Evolutionary conservation across 2,113 vertebrate species (phyloP).

Genomic region (Fregetta grallaria): DNA sequence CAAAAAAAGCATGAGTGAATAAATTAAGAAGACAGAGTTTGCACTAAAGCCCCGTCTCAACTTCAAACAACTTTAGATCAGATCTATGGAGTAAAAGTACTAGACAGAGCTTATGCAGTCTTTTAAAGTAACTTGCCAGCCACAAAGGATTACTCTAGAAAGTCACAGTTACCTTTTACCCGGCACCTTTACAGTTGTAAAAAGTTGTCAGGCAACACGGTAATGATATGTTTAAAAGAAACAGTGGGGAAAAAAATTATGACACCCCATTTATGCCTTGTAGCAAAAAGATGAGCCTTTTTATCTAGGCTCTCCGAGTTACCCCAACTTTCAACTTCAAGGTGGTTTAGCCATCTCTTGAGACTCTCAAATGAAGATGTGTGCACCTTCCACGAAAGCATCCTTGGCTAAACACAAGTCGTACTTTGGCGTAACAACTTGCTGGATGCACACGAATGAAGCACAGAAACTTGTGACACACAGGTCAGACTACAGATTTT

Average conservation of each 20-base stretch:
- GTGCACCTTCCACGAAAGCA: not conserved
- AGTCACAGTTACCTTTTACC: slow-evolving; percentile 32
- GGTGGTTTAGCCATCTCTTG: not conserved
- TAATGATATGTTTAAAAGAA: not conserved
- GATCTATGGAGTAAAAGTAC: not conserved
- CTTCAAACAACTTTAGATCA: not conserved
- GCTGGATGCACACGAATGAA: not conserved
- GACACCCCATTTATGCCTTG: not conserved
- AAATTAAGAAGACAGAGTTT: not conserved
- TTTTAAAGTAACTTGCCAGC: not conserved
- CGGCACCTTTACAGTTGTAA: not conserved
- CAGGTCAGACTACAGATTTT: not conserved
- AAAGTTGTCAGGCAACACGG: not conserved
- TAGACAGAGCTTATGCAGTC: not conserved
- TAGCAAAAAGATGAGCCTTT: not conserved
- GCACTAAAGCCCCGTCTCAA: not conserved
- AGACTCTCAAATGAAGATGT: not conserved
- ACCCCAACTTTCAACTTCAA: not conserved
- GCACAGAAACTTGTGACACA: not conserved
- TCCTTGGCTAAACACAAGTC: not conserved
- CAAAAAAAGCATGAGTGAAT: not conserved
- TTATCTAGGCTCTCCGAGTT: rapidly evolving
- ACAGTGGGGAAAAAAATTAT: not conserved
- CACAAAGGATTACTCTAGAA: slow-evolving; percentile 3
- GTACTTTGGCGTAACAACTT: not conserved